Evolutionary conservation across 2,888 invertebrate species (phyloP), one percentile per base, ranked within the genome.

Genomic region (Agrotis puta): DNA sequence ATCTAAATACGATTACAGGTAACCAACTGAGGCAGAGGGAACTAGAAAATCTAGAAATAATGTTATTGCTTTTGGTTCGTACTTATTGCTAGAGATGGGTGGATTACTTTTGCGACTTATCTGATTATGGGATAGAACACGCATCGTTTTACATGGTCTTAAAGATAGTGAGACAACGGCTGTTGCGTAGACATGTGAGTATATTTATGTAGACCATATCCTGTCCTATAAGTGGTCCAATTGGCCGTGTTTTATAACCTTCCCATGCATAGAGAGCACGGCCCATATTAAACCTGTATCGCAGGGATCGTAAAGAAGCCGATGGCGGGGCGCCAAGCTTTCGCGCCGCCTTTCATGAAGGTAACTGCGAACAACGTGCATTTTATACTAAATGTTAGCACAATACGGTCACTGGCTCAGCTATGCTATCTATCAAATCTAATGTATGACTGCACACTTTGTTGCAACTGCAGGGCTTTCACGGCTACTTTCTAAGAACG

Each of bases 281-380:
- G 63, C 69, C 74, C 68, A 75, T 88, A 83, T 81, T 85, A 81
- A 75, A 84, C 82, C 87, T 83, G 82, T 86, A 85, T 84, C 71
- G 64, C 82, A 73, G 70, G 82, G 82, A 81, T 87, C 85, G 84
- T 89, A 88, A 89, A 87, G 81, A 82, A 85, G 79, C 74, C 74
- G 82, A 86, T 91, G 89, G 92, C 88, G 63, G 45, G 64, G 66
- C 82, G 92, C 91, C 92, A 91, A 88, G 83, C 84, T 80, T 82
- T 84, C 83, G 84, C 85, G 70, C 79, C 77, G 81, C 77, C 81
- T 76, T 75, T 78, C 82, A 72, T 70, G 74, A 82, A 77, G 77
- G 79, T 85, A 82, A 70, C 59, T 27, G 59, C 51, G 6, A 73
- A 76, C 70, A 71, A 82, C 86, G 83, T 82, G 85, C 66, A 56